phyloP scores from a whole-genome alignment of 2,797 vertebrate species.

The Cephalopachus bancanus region DNA sequence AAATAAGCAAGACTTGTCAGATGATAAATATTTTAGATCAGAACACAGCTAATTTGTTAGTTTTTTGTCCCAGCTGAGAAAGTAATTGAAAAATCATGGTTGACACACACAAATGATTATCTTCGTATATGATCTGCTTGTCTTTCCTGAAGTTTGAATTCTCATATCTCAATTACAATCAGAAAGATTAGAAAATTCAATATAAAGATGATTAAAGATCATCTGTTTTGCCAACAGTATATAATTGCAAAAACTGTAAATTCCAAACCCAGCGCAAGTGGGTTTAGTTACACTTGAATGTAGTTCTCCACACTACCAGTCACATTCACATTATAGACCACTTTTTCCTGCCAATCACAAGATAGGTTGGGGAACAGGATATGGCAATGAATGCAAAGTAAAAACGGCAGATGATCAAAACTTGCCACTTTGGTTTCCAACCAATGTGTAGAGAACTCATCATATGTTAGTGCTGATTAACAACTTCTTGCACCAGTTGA shows the following conservation, averaged over 20 bases:
- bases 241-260: slow-evolving; percentile 85
- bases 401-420: neutral
- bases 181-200: slow-evolving; percentile 82
- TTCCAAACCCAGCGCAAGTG: slow-evolving; percentile 38
- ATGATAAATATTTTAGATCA: slow-evolving; percentile 83
- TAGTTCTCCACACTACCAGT: neutral
- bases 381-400: neutral
- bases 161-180: slow-evolving; percentile 83
- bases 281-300: slow-evolving; percentile 37
- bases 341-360: neutral
- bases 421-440: neutral
- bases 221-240: slow-evolving; percentile 81
- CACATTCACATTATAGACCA: neutral
- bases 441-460: neutral
- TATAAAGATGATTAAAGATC: slow-evolving; percentile 85
- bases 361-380: neutral
- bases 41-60: slow-evolving; percentile 74
- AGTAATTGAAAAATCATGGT: slow-evolving; percentile 88
- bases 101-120: slow-evolving; percentile 82
- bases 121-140: slow-evolving; percentile 80
- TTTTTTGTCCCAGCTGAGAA: slow-evolving; percentile 83
- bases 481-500: too few relatives aligned
- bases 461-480: neutral
- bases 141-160: slow-evolving; percentile 81
- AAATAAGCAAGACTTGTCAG: slow-evolving; percentile 83